phyloP scores from a whole-genome alignment of 2,797 vertebrate genomes.

The Pseudomugil gertrudae region DNA sequence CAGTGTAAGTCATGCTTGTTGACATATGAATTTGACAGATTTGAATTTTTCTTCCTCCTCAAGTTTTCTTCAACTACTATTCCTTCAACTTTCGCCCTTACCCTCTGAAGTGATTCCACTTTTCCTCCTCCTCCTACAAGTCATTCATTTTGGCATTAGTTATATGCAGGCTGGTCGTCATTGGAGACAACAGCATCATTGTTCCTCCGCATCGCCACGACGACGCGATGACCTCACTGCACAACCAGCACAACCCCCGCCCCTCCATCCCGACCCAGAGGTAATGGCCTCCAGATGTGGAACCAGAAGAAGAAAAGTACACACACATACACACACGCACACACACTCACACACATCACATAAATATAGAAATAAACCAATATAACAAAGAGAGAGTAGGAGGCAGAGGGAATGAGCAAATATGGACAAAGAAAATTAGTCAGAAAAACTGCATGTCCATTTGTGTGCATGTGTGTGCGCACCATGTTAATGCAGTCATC shows the following conservation, averaged over 20 bases:
- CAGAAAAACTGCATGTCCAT: slow-evolving; percentile 1
- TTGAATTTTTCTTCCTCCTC: not conserved
- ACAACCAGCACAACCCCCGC: slow-evolving; percentile 55
- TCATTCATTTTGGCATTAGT: slow-evolving; percentile 37
- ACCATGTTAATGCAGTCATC: slow-evolving; percentile 6
- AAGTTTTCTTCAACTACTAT: not conserved
- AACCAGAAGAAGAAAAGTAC: slow-evolving; percentile 46
- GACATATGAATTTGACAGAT: not conserved
- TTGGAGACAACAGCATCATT: slow-evolving; percentile 78
- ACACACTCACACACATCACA: slow-evolving; percentile 29
- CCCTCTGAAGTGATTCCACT: not conserved
- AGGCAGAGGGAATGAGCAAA: slow-evolving; percentile 49
- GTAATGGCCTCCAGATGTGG: slow-evolving; percentile 81
- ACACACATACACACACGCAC: slow-evolving; percentile 28
- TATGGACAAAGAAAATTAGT: slow-evolving; percentile 52
- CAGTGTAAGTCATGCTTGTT: slow-evolving; percentile 12
- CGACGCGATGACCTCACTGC: slow-evolving; percentile 76
- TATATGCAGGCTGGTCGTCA: slow-evolving; percentile 37
- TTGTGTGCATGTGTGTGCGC: slow-evolving; percentile 1
- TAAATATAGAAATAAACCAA: slow-evolving; percentile 49
- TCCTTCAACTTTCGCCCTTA: not conserved
- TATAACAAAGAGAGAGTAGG: slow-evolving; percentile 39
- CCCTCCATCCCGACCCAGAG: slow-evolving; percentile 53
- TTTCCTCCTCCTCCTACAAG: slow-evolving; percentile 1
- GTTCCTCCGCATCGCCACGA: slow-evolving; percentile 73